These are phyloP conservation scores for Tenthredo mesomela DNA, from an alignment of 2,888 invertebrate species.

Conservation along the genomic window DNA sequence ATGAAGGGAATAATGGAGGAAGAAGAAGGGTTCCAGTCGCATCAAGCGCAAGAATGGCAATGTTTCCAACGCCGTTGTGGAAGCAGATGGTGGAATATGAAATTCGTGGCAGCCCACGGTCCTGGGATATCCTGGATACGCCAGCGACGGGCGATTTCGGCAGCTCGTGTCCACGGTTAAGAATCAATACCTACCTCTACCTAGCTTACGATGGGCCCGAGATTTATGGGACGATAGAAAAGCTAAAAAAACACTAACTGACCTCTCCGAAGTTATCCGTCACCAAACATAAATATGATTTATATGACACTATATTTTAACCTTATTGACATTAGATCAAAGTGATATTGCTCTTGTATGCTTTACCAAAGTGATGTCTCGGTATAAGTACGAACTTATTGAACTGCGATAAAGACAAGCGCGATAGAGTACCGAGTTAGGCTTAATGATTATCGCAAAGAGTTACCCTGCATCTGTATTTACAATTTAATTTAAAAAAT, in stretches of 20 bases:
- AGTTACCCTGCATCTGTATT: neutral
- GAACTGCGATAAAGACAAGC: neutral
- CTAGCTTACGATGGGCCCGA: constrained; percentile 20
- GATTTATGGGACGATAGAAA: constrained; percentile 27
- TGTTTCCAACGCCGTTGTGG: constrained; percentile 44
- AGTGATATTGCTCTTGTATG: neutral
- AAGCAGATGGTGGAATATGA: constrained; percentile 48
- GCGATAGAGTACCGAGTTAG: neutral
- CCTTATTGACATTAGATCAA: neutral
- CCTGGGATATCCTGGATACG: constrained; percentile 33
- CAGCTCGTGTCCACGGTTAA: constrained; percentile 43
- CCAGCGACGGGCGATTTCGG: constrained; percentile 43
- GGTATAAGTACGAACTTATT: neutral
- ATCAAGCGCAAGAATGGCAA: constrained; percentile 32
- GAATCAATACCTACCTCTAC: constrained; percentile 46
- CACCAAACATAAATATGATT: neutral
- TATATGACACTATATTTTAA: constrained; percentile 9
- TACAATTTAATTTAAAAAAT: neutral
- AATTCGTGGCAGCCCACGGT: constrained; percentile 40
- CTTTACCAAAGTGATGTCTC: neutral
- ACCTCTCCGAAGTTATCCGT: constrained; percentile 24
- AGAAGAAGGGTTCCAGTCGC: constrained; percentile 18
- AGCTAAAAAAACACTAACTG: constrained; percentile 26
- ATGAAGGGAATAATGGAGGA: neutral
- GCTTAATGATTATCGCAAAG: neutral